Evolutionary conservation across 2,797 vertebrate genomes (phyloP).

Genomic region (Hydrolagus colliei): DNA sequence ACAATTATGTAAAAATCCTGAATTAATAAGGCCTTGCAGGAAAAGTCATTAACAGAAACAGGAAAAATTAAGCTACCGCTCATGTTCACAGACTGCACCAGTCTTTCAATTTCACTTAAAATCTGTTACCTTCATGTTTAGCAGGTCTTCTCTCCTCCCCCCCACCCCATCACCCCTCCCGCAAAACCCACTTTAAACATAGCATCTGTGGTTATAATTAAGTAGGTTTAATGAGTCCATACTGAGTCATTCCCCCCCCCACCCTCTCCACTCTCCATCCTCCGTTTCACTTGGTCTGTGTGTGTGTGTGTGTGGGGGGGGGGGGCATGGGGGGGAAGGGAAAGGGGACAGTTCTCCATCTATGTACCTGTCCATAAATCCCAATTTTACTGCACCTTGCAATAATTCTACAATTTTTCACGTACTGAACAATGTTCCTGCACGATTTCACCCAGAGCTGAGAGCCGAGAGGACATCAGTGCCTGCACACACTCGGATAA

Average conservation of each 20-base stretch:
- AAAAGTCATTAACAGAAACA: slow-evolving; percentile 29
- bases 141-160: neutral
- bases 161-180: no score
- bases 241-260: neutral
- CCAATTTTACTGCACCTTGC: neutral
- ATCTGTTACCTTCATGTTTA: neutral
- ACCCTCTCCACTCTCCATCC: neutral
- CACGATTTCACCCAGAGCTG: neutral
- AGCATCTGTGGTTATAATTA: neutral
- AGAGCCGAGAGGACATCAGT: neutral
- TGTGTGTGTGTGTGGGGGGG: no score
- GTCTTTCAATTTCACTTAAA: slow-evolving; percentile 7
- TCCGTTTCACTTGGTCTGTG: neutral
- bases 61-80: slow-evolving; percentile 25
- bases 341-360: no score
- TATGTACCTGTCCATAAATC: no score
- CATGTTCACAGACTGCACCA: slow-evolving; percentile 17
- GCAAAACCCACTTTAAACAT: neutral
- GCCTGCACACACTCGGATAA: neutral
- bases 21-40: slow-evolving; percentile 26
- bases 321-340: no score
- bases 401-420: neutral
- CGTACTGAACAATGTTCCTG: neutral
- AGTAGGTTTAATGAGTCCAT: neutral
- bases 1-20: slow-evolving; percentile 29